These are phyloP conservation scores for Oikopleura vanhoeffeni DNA, from an alignment of 23 tunicate species.

Conservation along the genomic window DNA sequence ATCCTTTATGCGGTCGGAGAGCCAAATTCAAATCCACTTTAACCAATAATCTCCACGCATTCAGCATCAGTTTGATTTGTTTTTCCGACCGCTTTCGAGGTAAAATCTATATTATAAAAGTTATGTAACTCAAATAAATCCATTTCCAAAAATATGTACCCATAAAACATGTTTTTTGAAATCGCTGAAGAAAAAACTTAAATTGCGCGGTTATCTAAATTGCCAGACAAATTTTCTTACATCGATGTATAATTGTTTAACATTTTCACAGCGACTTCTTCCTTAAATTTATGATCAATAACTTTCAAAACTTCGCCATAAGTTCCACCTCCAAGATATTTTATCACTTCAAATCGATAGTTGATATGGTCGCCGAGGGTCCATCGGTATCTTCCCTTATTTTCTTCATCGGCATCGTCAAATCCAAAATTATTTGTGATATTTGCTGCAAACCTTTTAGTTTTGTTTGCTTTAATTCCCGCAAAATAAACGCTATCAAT, in stretches of 20 bases:
- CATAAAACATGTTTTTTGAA: too few species aligned
- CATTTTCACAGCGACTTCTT: slow-evolving; percentile 14
- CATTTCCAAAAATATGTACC: too few species aligned
- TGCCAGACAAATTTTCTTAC: background rate
- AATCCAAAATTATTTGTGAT: slow-evolving; percentile 1
- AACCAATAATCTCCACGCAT: too few species aligned
- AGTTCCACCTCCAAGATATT: slow-evolving; percentile 63
- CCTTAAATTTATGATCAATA: slow-evolving; percentile 24
- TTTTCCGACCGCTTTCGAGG: too few species aligned
- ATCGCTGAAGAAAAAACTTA: too few species aligned
- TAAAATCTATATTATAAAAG: too few species aligned
- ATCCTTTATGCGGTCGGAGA: too few species aligned
- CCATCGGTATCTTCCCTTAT: slow-evolving; percentile 10
- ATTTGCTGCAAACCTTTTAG: background rate
- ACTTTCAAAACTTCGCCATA: slow-evolving; percentile 65
- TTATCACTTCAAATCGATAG: slow-evolving; percentile 56
- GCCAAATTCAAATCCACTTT: too few species aligned
- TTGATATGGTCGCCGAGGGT: slow-evolving; percentile 51
- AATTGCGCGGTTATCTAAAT: background rate
- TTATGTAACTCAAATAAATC: too few species aligned
- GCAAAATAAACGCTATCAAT: background rate
- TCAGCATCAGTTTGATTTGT: too few species aligned
- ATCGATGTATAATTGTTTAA: slow-evolving; percentile 4
- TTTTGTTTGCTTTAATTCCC: background rate
- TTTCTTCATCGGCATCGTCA: background rate